Evolutionary conservation across 2,113 vertebrate genomes (phyloP), one percentile per base, ranked within the genome.

Genomic region (Myrmophylax atrothorax): DNA sequence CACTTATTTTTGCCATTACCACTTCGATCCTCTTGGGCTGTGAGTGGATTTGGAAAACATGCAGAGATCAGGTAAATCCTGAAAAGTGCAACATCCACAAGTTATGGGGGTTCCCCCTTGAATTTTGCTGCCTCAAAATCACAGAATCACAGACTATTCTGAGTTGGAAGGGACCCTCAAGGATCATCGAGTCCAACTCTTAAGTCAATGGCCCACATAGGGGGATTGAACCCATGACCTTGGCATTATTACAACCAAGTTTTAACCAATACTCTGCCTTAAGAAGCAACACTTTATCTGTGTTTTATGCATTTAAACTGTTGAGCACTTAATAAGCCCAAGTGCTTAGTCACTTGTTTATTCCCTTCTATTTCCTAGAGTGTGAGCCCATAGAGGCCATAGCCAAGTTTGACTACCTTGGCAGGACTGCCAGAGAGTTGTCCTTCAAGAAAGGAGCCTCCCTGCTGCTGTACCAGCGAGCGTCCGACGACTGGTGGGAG

Each of bases 401-500:
- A 20, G 99, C 99, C 53, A 99, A 98, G 93, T 99, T 99, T 63
- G 99, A 99, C 98, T 99, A 99, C 93, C 72, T 98, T 25, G 99
- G 99, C 79, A 98, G 99, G 87, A 99, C 98, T 35, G 98, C 98
- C 13, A 98, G 98, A 44, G 99, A 99, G 97, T 98, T 99, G 33
- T 99, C 99, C 40, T 99, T 99, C 87, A 99, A 99, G 94, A 99
- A 99, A 89, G 99, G 99, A 11, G 99, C 99, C 0, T 98, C 98
- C 5, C 98, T 99, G 94, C 96, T 99, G 35, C 98, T 99, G 12
- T 99, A 98, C 95, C 98, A 99, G 86, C 97, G 99, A 10, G 99
- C 99, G 49, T 99, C 99, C 3, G 99, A 99, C 0, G 99, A 99
- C 98, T 99, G 99, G 99, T 99, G 99, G 99, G 99, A 99, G 97